These are phyloP conservation scores for Cinclus mexicanus DNA, from an alignment of 2,113 vertebrate species.

Conservation along the genomic window DNA sequence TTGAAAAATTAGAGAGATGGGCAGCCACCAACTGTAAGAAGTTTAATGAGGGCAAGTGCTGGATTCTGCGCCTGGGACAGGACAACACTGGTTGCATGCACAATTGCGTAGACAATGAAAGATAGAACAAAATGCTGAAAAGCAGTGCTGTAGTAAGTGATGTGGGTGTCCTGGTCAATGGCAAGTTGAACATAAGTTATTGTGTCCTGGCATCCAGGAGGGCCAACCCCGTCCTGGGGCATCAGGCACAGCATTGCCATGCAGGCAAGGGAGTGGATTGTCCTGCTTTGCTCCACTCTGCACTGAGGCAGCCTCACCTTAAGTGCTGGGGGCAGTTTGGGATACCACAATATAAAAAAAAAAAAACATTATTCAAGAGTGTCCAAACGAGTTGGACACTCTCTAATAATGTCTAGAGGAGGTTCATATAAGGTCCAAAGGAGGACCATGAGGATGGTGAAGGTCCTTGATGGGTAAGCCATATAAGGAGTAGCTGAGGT, in stretches of 20 bases:
- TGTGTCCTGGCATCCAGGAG: background rate
- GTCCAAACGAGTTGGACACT: background rate
- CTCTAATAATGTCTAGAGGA: too few species aligned
- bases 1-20: background rate
- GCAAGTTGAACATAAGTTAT: accelerated
- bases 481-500: background rate
- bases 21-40: background rate
- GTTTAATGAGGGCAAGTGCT: background rate
- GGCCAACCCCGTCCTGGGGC: accelerated
- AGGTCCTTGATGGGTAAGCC: background rate
- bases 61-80: background rate
- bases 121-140: background rate
- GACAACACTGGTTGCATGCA: background rate
- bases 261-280: background rate
- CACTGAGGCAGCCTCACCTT: accelerated
- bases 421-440: background rate
- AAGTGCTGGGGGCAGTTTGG: accelerated
- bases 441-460: background rate
- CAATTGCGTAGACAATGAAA: background rate
- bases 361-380: background rate
- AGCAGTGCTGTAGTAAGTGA: background rate
- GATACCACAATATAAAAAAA: background rate
- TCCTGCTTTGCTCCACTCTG: background rate
- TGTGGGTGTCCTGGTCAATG: accelerated
- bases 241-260: background rate